Percentiles rank a stretch among this genome's conserved stretches.
Conservation (phyloP, 2,888 invertebrate genomes). For the Brachycybe producta region DNA sequence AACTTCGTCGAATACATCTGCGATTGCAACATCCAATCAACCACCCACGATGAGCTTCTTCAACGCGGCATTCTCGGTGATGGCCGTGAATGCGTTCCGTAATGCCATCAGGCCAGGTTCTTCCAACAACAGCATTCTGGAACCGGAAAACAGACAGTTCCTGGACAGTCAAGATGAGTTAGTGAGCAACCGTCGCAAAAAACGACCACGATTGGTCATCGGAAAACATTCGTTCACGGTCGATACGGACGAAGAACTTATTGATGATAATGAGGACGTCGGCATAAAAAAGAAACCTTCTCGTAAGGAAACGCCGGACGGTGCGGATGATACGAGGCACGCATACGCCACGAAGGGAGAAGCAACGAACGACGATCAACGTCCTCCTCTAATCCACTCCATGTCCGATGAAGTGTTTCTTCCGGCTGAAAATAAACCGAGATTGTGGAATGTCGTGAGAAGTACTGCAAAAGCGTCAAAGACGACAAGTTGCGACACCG, state of each 20-base stretch:
- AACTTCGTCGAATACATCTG: background rate
- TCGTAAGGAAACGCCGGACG: no score
- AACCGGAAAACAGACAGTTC: slow-evolving; percentile 34
- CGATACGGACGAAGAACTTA: slow-evolving; percentile 11
- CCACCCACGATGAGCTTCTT: slow-evolving; percentile 8
- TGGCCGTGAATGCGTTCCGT: slow-evolving; percentile 19
- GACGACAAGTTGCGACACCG: no score
- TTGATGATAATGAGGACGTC: slow-evolving; percentile 1
- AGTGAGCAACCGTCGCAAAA: background rate
- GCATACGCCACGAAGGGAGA: no score
- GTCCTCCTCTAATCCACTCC: no score
- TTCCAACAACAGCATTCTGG: slow-evolving; percentile 28
- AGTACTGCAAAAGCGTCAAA: background rate
- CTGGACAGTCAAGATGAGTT: slow-evolving; percentile 30
- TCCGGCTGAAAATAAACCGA: background rate
- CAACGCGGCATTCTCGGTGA: slow-evolving; percentile 15
- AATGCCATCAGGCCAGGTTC: background rate
- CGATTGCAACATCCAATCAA: no score
- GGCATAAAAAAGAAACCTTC: no score
- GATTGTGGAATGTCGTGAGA: background rate
- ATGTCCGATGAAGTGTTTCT: background rate
- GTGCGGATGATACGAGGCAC: background rate
- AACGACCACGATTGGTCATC: slow-evolving; percentile 1
- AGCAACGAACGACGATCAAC: no score
- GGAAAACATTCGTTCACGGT: slow-evolving; percentile 9